Evolutionary conservation across 2,888 invertebrate genomes (phyloP).

Genomic region (Ophonus ardosiacus): DNA sequence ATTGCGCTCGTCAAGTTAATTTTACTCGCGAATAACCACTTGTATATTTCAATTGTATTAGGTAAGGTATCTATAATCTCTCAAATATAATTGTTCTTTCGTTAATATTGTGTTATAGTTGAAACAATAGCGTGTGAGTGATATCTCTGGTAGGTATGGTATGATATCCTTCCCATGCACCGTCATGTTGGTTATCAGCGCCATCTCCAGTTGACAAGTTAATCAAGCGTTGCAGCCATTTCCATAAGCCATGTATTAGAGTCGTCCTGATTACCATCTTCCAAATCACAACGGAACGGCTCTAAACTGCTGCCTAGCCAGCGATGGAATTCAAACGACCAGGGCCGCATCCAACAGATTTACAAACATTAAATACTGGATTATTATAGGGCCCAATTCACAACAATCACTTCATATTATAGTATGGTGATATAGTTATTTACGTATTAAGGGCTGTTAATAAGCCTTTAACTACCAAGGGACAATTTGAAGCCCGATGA

Average conservation of each 20-base stretch:
- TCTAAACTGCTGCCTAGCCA: slow-evolving; percentile 59
- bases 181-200: slow-evolving; percentile 63
- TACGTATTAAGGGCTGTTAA: too few species aligned
- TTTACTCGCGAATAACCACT: too few species aligned
- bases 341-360: slow-evolving; percentile 1
- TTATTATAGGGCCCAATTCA: too few species aligned
- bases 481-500: too few species aligned
- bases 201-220: slow-evolving; percentile 64
- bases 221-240: slow-evolving; percentile 64
- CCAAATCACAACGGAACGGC: slow-evolving; percentile 61
- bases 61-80: too few species aligned
- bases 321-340: slow-evolving; percentile 48
- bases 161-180: slow-evolving; percentile 55
- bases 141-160: neutral
- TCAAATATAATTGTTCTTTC: neutral
- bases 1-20: too few species aligned
- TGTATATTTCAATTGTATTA: too few species aligned
- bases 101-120: neutral
- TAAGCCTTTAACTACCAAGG: too few species aligned
- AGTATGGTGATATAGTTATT: too few species aligned
- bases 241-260: slow-evolving; percentile 64
- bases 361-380: neutral
- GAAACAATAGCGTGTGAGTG: neutral
- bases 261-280: slow-evolving; percentile 61
- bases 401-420: too few species aligned